Conservation (phyloP, 2,888 invertebrate species). For the Chloromyia formosa region DNA sequence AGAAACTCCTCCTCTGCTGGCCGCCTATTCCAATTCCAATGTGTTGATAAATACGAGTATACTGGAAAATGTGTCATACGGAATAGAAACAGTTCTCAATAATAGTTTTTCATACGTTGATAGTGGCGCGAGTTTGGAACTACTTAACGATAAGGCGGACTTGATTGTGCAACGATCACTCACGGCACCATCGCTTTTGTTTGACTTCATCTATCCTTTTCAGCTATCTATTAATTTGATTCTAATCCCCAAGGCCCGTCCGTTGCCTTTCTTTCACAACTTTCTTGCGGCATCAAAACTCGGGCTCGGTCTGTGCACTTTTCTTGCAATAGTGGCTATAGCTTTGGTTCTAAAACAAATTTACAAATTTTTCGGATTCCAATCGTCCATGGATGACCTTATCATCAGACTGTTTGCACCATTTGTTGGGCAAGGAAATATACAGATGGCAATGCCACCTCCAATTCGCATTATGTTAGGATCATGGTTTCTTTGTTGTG, state of each 20-base stretch:
- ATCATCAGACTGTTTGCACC: not conserved
- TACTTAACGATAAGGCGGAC: not conserved
- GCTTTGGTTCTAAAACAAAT: not conserved
- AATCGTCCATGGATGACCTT: not conserved
- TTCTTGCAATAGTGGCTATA: not conserved
- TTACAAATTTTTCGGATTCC: not conserved
- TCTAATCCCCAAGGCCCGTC: constrained; percentile 18
- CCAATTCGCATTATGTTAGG: not conserved
- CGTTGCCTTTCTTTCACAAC: not conserved
- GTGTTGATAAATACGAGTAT: not conserved
- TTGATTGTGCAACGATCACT: not conserved
- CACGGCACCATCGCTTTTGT: not conserved
- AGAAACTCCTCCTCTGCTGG: not conserved
- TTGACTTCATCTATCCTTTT: constrained; percentile 18
- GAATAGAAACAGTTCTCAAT: constrained; percentile 31
- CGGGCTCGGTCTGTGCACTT: not conserved
- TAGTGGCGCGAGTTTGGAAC: not conserved
- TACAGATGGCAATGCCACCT: not conserved
- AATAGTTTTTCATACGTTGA: not conserved
- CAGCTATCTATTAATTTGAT: not conserved
- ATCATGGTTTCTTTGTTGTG: constrained; percentile 18
- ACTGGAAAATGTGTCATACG: not conserved
- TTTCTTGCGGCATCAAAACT: not conserved
- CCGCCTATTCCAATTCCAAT: constrained; percentile 21
- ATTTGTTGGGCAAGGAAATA: not conserved